Percentiles rank a stretch among this genome's conserved stretches.
These are phyloP conservation scores for Eristalis arbustorum DNA, from an alignment of 2,888 invertebrate genomes.

Conservation along the genomic window DNA sequence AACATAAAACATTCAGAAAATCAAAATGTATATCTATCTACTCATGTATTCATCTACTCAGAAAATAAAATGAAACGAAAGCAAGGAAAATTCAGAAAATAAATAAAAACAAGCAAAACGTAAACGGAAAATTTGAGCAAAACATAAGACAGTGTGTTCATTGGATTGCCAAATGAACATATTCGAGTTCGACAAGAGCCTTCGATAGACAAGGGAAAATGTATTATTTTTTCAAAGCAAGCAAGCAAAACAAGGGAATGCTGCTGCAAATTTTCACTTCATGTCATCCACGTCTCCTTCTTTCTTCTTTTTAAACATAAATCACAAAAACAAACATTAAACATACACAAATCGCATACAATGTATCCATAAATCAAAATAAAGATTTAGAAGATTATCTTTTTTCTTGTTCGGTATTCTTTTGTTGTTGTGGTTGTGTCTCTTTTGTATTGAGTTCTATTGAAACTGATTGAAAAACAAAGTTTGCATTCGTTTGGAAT, in stretches of 20 bases:
- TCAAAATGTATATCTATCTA: constrained; percentile 28
- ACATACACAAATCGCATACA: constrained; percentile 55
- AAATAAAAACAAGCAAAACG: constrained; percentile 24
- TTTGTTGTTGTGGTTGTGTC: neutral
- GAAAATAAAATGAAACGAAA: constrained; percentile 15
- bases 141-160: constrained; percentile 30
- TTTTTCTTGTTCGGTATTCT: constrained; percentile 24
- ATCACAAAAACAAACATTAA: constrained; percentile 67
- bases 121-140: constrained; percentile 33
- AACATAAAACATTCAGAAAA: constrained; percentile 49
- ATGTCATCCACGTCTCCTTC: neutral
- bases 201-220: neutral
- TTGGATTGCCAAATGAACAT: constrained; percentile 13
- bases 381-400: neutral
- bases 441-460: neutral
- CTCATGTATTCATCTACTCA: constrained; percentile 40
- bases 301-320: constrained; percentile 61
- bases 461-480: neutral
- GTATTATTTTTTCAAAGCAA: constrained; percentile 21
- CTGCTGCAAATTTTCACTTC: constrained; percentile 6
- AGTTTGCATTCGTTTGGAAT: neutral
- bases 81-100: constrained; percentile 45
- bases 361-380: constrained; percentile 32
- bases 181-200: constrained; percentile 33
- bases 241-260: neutral